A percentile compares a stretch with the other conserved stretches of the same genome.
These are phyloP conservation scores for Anastatus disparis DNA, from an alignment of 1,140 invertebrate genomes.

Conservation along the genomic window DNA sequence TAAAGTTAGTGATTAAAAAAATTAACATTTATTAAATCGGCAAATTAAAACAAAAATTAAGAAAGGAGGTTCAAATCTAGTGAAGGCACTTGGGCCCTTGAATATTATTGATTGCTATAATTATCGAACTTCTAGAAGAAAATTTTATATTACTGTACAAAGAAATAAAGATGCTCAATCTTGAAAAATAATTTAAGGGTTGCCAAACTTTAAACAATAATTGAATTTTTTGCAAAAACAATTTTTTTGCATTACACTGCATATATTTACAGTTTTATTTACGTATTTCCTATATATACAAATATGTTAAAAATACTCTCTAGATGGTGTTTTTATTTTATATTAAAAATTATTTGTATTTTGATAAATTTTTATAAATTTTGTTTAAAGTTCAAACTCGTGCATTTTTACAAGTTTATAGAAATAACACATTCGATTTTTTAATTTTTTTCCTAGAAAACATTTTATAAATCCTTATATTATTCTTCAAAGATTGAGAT, in stretches of 20 bases:
- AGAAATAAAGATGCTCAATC: constrained; percentile 29
- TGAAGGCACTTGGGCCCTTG: constrained; percentile 33
- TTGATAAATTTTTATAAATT: neutral
- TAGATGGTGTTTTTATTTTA: neutral
- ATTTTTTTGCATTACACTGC: neutral
- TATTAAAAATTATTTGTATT: constrained; percentile 1
- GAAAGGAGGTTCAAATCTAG: constrained; percentile 18
- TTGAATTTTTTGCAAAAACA: neutral
- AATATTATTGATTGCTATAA: constrained; percentile 32
- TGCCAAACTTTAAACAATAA: neutral
- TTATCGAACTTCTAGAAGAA: constrained; percentile 31
- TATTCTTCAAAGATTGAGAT: constrained; percentile 24
- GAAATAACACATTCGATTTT: too few species aligned
- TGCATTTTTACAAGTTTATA: too few species aligned
- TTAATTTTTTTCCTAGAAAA: too few species aligned
- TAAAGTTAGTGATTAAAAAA: neutral
- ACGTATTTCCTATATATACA: constrained; percentile 17
- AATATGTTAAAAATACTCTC: neutral
- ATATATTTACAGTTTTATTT: neutral
- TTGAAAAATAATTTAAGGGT: constrained; percentile 27
- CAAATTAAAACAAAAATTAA: constrained; percentile 26
- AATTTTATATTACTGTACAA: constrained; percentile 37
- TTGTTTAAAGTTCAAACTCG: neutral
- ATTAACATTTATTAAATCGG: constrained; percentile 12
- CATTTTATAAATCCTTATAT: constrained; percentile 29